These are phyloP conservation scores for Caerostris darwini DNA, from an alignment of 1,140 invertebrate species.

Conservation along the genomic window DNA sequence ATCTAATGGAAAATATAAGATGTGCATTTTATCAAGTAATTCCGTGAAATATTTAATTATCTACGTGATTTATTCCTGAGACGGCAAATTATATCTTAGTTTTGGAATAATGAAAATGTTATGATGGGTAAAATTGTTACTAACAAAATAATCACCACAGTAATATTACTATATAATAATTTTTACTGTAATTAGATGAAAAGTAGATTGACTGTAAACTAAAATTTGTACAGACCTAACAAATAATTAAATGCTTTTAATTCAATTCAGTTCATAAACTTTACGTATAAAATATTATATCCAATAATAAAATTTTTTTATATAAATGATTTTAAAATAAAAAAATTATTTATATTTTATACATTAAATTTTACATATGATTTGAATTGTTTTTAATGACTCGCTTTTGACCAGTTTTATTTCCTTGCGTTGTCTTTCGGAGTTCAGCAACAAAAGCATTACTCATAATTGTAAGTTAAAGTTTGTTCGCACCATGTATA, in stretches of 20 bases:
- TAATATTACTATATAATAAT: too few species aligned
- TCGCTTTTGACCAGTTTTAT: not conserved
- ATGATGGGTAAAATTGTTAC: too few species aligned
- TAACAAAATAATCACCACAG: too few species aligned
- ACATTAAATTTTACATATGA: not conserved
- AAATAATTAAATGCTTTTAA: not conserved
- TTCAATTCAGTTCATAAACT: not conserved
- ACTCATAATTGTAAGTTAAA: constrained; percentile 61
- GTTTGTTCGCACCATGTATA: constrained; percentile 51
- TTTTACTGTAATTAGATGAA: too few species aligned
- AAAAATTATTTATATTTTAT: not conserved
- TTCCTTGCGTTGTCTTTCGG: not conserved
- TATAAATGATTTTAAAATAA: not conserved
- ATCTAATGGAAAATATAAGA: too few species aligned
- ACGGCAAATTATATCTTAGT: too few species aligned
- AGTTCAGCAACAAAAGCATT: constrained; percentile 60
- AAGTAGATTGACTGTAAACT: too few species aligned
- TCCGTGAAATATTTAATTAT: too few species aligned
- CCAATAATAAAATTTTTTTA: not conserved
- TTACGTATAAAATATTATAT: not conserved
- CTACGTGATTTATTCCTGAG: too few species aligned
- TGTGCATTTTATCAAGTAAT: too few species aligned
- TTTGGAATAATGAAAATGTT: too few species aligned
- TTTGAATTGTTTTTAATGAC: not conserved
- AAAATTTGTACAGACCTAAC: too few species aligned